Base-by-base conservation (phyloP, 2,797 vertebrate species). In the Micrastur ruficollis region DNA sequence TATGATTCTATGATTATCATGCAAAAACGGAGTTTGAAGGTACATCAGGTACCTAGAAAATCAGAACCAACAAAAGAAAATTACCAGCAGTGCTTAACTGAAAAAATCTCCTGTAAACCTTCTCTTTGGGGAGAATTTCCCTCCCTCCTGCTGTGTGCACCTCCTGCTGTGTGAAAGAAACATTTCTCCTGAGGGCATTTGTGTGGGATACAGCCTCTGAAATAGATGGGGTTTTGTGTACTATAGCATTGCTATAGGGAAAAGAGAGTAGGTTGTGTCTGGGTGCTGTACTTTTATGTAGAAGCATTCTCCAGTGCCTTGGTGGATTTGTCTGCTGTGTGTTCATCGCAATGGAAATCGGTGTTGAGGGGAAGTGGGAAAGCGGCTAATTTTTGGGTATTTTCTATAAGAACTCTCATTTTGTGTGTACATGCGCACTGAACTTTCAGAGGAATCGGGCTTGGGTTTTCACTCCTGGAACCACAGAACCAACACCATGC, bases 401-500 rank as follows among this genome's bases (percentile, higher is more conserved):
- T 58, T 86, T 74, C 14, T 83, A 0, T 50, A 42, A 81, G 61
- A 89, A 23, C 21, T 75, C 40, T 46, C 11, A 9, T 46, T 93
- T 73, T 73, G 3, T 83, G 2, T 52, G 4, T 67, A 36, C 4
- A 0, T 29, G 9, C 26, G 9, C 66, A 34, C 13, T 72, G 56
- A 81, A 68, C 2, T 79, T 53, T 16, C 44, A 79, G 68, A 62
- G 34, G 21, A 95, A 47, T 89, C 40, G 19, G 65, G 46, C 56
- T 53, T 73, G 7, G 4, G 11, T 81, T 92, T 86, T 84, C 44
- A 22, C 7, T 80, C 14, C 44, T 63, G 56, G 38, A 83, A 13
- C 34, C 36, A 26, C 21, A 63, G 52, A 61, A 34, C 22, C 12
- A 18, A 3, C 47, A 38, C 17, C 0, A 0, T 26, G 17, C 38